Evolutionary conservation across 2,113 vertebrate genomes (phyloP), one percentile per base, ranked within the genome.

Genomic region (Peucedramus taeniatus): DNA sequence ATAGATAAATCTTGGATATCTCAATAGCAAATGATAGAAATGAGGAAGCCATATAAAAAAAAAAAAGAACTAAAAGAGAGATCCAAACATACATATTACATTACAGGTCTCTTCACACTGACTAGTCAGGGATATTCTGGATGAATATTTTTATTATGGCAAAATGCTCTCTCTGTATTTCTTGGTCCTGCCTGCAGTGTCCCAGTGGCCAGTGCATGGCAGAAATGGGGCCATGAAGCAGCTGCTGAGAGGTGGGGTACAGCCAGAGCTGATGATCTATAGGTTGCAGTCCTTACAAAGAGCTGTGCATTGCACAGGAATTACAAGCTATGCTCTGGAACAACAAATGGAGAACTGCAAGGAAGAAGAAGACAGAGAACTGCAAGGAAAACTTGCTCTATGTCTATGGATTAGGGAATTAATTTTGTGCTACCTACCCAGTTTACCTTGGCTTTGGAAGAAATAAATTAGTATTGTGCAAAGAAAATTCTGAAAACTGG

Each of bases 31-130:
- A n/a, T 47, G 8, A 21, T 21, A 60, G 54, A 83, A 80, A 59
- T 35, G 44, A 54, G 24, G 61, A 75, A 90, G 51, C 5, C 15
- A n/a, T 19, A 26, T 13, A 15, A n/a, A n/a, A n/a, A n/a, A n/a
- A n/a, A n/a, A 54, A 39, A 89, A 16, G 28, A 80, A 39, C 13
- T 60, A 40, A 69, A 56, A 45, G 18, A 54, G 28, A 51, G 18
- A 57, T 70, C 11, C 18, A 65, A 65, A 40, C 3, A 5, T 10
- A 40, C 2, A 4, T 10, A 19, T 26, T 51, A 33, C 0, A 0
- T 61, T 53, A n/a, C 16, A 60, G 22, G 4, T 59, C 40, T 45
- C 24, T 40, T 60, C 60, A 63, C 35, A 26, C 16, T 68, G 42
- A 47, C 13, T 18, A 16, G 9, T 27, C 65, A 77, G 45, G n/a